Evolutionary conservation across 2,888 invertebrate genomes (phyloP).

Genomic region (Apamea monoglypha): DNA sequence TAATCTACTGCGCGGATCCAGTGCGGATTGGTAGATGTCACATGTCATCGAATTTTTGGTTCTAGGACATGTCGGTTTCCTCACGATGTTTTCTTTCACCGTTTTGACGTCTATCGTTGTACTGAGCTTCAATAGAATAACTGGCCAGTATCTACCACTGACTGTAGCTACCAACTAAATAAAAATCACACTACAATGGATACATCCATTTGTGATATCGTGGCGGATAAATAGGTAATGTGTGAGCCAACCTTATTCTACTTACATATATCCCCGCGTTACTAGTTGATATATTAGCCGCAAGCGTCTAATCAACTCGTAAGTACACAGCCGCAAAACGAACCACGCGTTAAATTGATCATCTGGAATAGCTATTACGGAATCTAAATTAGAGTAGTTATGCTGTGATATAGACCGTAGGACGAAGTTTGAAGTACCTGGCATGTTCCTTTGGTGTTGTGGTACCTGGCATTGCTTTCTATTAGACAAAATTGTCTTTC

Average conservation of each 20-base stretch:
- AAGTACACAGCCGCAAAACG: slow-evolving; percentile 25
- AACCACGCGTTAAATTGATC: slow-evolving; percentile 44
- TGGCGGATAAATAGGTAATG: background rate
- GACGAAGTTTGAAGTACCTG: background rate
- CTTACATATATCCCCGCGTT: background rate
- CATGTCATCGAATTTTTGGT: too few relatives aligned
- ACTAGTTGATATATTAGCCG: slow-evolving; percentile 21
- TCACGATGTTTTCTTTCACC: too few relatives aligned
- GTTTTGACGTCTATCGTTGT: background rate
- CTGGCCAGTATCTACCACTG: background rate
- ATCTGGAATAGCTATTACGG: slow-evolving; percentile 21
- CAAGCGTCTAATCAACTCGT: slow-evolving; percentile 25
- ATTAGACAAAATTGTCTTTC: background rate
- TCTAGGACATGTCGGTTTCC: too few relatives aligned
- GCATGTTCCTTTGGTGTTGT: background rate
- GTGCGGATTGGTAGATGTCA: too few relatives aligned
- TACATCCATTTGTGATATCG: background rate
- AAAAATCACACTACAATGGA: background rate
- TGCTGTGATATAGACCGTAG: background rate
- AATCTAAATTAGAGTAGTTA: slow-evolving; percentile 26
- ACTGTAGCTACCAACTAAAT: background rate
- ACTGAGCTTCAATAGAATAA: background rate
- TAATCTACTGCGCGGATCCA: too few relatives aligned
- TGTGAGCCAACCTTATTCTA: background rate
- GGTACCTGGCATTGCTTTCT: background rate